Percentiles rank a stretch among this genome's conserved stretches.
Evolutionary conservation across 2,797 vertebrate genomes (phyloP).

Genomic region (Labroides dimidiatus): DNA sequence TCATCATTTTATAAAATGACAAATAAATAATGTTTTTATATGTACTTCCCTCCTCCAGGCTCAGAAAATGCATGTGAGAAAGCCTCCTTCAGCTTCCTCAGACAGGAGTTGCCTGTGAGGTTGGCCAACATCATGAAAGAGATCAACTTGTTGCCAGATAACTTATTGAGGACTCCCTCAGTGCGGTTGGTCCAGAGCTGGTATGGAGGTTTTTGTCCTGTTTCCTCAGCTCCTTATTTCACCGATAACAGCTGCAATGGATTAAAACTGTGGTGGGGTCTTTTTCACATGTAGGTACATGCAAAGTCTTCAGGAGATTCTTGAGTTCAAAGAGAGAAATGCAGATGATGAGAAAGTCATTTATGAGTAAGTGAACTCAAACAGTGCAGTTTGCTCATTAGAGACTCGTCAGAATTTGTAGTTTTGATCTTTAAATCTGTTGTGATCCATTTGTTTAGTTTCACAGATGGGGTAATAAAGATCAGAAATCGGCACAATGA

Average conservation of each 20-base stretch:
- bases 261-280: too few species aligned
- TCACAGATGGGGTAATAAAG: slow-evolving; percentile 95
- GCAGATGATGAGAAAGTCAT: slow-evolving; percentile 87
- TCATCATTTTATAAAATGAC: too few species aligned
- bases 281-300: slow-evolving; percentile 87
- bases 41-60: slow-evolving; percentile 76
- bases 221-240: neutral
- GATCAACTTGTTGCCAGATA: slow-evolving; percentile 95
- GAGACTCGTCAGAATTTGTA: neutral
- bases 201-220: slow-evolving; percentile 74
- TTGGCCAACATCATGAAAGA: slow-evolving; percentile 98
- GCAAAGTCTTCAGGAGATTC: slow-evolving; percentile 95
- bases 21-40: neutral
- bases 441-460: slow-evolving; percentile 76
- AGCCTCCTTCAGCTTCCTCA: slow-evolving; percentile 94
- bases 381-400: neutral
- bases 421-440: fast-evolving
- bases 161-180: slow-evolving; percentile 92
- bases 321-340: slow-evolving; percentile 94
- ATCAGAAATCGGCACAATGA: slow-evolving; percentile 97
- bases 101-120: slow-evolving; percentile 94
- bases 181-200: slow-evolving; percentile 95
- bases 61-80: slow-evolving; percentile 97
- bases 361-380: slow-evolving; percentile 85
- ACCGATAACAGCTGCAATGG: too few species aligned